phyloP scores from a whole-genome alignment of 2,797 vertebrate species.

The Tinamus major region DNA sequence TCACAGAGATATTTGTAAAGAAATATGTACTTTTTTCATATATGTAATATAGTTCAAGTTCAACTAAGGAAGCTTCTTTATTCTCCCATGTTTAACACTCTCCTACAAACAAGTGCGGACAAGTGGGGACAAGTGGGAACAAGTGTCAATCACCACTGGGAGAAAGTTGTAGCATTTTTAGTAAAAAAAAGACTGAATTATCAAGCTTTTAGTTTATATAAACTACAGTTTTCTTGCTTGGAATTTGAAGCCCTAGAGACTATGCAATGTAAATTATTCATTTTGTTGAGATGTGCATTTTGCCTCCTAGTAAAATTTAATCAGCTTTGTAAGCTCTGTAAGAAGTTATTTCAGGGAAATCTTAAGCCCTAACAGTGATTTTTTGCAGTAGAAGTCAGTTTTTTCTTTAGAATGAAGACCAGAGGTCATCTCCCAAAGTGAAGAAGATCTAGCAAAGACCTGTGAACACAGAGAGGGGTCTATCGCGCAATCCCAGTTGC shows the following conservation, averaged over 20 bases:
- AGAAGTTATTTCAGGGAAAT: neutral
- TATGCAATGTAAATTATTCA: too few species aligned
- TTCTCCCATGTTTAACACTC: neutral
- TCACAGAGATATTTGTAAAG: neutral
- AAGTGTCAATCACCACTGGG: neutral
- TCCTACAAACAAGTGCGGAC: neutral
- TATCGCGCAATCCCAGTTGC: neutral
- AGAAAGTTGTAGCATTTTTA: neutral
- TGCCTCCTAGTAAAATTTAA: neutral
- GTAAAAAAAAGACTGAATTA: neutral
- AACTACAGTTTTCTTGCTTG: neutral
- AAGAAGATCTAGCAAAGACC: neutral
- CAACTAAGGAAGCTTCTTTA: neutral
- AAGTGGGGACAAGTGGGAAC: too few species aligned
- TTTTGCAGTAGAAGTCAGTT: neutral
- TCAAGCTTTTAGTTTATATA: neutral
- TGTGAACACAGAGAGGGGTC: neutral
- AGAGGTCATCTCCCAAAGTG: too few species aligned
- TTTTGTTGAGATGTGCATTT: too few species aligned
- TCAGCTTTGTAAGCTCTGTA: neutral
- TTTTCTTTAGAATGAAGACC: neutral
- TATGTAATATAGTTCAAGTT: neutral
- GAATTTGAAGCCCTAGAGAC: too few species aligned
- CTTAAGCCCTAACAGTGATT: neutral
- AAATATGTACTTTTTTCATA: neutral